Conservation (phyloP, 2,888 invertebrate species). For the Hipparchia semele region DNA sequence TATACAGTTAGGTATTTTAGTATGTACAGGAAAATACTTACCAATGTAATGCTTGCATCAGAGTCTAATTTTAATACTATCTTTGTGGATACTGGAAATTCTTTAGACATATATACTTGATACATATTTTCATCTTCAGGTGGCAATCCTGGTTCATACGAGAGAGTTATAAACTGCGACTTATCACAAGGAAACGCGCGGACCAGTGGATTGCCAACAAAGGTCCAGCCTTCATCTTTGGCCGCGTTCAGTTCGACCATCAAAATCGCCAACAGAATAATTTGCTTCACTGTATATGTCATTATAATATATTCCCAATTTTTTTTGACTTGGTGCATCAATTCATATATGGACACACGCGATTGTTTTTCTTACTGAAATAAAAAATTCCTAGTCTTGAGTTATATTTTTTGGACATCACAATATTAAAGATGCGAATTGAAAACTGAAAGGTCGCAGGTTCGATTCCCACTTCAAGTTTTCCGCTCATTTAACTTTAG, state of each 20-base stretch:
- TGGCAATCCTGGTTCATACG: constrained; percentile 42
- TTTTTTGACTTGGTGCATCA: neutral
- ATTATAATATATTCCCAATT: neutral
- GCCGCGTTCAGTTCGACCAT: constrained; percentile 29
- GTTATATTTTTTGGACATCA: too few species aligned
- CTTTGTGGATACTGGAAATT: neutral
- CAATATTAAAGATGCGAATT: too few species aligned
- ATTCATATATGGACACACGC: neutral
- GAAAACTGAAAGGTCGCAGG: too few species aligned
- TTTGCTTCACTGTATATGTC: neutral
- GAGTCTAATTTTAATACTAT: constrained; percentile 7
- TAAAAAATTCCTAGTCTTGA: neutral
- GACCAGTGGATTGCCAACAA: constrained; percentile 40
- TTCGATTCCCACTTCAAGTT: too few species aligned
- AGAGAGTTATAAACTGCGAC: constrained; percentile 36
- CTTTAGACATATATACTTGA: constrained; percentile 36
- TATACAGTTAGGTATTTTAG: too few species aligned
- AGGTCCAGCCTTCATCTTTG: constrained; percentile 42
- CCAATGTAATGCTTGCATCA: constrained; percentile 7
- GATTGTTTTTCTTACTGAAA: neutral
- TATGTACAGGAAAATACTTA: neutral
- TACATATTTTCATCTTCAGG: constrained; percentile 51
- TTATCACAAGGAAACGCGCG: constrained; percentile 43
- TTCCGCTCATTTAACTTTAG: too few species aligned
- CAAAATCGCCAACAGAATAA: neutral